Evolutionary conservation across 1,140 invertebrate genomes (phyloP).

Genomic region (Diachasma alloeum): DNA sequence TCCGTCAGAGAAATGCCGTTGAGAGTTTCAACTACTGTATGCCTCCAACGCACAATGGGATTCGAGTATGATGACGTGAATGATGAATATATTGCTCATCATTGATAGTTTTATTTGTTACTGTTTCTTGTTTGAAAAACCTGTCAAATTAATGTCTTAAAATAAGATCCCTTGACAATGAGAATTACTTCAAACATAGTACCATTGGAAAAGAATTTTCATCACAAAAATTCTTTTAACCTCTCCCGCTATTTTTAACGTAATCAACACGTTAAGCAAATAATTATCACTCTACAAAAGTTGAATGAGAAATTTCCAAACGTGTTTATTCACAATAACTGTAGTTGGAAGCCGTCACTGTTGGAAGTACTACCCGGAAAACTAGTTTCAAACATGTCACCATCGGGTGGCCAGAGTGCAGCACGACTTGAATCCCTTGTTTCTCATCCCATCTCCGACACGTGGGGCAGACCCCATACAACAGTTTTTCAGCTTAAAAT

Average conservation of each 20-base stretch:
- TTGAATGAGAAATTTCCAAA: neutral
- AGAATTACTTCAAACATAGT: too few species aligned
- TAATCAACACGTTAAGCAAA: too few species aligned
- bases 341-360: neutral
- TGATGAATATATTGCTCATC: too few species aligned
- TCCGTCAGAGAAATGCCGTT: neutral
- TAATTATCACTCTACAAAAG: neutral
- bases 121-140: too few species aligned
- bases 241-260: too few species aligned
- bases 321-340: neutral
- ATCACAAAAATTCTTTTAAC: too few species aligned
- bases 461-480: neutral
- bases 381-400: slow-evolving; percentile 27
- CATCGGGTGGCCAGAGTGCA: neutral
- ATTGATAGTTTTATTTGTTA: too few species aligned
- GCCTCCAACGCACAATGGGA: too few species aligned
- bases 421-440: slow-evolving; percentile 9
- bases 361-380: neutral
- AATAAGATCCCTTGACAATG: too few species aligned
- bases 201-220: too few species aligned
- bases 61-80: too few species aligned
- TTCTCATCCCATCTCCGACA: neutral
- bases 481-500: slow-evolving; percentile 12
- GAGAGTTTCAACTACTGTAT: neutral
- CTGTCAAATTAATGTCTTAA: too few species aligned